Evolutionary conservation across 1,140 invertebrate species (phyloP).

Genomic region (Hirudo medicinalis): DNA sequence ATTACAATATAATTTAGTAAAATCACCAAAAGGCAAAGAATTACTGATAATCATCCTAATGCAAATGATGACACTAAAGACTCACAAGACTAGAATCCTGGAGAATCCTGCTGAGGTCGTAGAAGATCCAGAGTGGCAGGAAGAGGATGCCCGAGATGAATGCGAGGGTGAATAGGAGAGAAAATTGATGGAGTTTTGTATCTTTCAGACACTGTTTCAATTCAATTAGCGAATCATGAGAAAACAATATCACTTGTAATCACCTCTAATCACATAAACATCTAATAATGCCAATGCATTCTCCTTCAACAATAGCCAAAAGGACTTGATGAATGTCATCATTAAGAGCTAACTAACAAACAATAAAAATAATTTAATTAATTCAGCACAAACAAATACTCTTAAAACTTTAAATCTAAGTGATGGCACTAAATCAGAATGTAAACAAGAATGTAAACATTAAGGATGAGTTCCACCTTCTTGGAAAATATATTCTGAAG

Average conservation of each 20-base stretch:
- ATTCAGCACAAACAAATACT: too few species aligned
- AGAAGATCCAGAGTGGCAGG: conserved; percentile 69
- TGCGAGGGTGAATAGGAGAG: conserved; percentile 68
- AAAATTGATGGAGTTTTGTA: conserved; percentile 71
- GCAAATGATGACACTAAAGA: conserved; percentile 21
- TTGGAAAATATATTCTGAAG: conserved; percentile 90
- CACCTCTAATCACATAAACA: too few species aligned
- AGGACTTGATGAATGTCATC: too few species aligned
- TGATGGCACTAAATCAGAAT: too few species aligned
- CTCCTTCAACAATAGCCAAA: too few species aligned
- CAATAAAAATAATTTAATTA: too few species aligned
- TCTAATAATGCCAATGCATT: too few species aligned
- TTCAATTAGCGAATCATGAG: too few species aligned
- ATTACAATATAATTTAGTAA: too few species aligned
- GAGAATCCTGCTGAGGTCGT: conserved; percentile 56
- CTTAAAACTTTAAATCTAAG: neutral
- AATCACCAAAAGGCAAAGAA: too few species aligned
- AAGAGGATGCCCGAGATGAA: conserved; percentile 66
- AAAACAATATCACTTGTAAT: too few species aligned
- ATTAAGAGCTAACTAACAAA: too few species aligned
- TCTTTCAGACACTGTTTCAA: conserved; percentile 61
- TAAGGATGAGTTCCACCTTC: conserved; percentile 51
- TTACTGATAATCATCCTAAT: neutral
- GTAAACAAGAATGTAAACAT: conserved; percentile 4
- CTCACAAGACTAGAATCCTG: conserved; percentile 47